Conservation (phyloP, 2,113 vertebrate genomes). For the Onychostoma macrolepis region DNA sequence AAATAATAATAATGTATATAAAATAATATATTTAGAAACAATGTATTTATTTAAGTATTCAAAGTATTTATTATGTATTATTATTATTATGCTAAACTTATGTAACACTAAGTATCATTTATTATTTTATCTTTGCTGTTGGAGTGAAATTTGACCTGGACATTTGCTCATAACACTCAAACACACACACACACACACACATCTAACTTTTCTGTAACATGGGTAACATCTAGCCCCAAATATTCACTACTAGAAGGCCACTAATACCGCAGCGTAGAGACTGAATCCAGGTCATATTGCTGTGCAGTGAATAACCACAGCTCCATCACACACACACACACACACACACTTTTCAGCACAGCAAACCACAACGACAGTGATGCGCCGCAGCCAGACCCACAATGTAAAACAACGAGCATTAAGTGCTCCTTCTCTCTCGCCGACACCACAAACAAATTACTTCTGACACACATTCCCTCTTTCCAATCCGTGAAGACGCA, state of each 20-base stretch:
- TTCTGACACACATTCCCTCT: constrained; percentile 27
- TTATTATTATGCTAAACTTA: not conserved
- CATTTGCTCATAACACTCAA: not conserved
- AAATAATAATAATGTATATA: not conserved
- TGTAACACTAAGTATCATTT: not conserved
- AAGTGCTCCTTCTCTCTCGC: constrained; percentile 35
- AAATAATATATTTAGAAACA: not conserved
- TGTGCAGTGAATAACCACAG: constrained; percentile 46
- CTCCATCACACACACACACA: constrained; percentile 17
- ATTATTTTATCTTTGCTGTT: not conserved
- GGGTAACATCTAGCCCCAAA: not conserved
- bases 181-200: constrained; percentile 29
- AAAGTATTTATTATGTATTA: too few relatives aligned
- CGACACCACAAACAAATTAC: constrained; percentile 40
- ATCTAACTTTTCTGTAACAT: not conserved
- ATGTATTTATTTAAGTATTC: too few relatives aligned
- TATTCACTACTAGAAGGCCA: constrained; percentile 38
- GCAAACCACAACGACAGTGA: constrained; percentile 53
- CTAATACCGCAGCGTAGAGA: constrained; percentile 34
- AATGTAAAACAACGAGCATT: constrained; percentile 51
- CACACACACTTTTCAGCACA: constrained; percentile 44
- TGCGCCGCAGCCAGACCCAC: constrained; percentile 51
- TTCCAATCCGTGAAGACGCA: not conserved
- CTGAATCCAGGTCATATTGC: constrained; percentile 39
- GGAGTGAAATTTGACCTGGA: not conserved